phyloP scores from a whole-genome alignment of 2,113 vertebrate species.

The Melanotaenia duboulayi region DNA sequence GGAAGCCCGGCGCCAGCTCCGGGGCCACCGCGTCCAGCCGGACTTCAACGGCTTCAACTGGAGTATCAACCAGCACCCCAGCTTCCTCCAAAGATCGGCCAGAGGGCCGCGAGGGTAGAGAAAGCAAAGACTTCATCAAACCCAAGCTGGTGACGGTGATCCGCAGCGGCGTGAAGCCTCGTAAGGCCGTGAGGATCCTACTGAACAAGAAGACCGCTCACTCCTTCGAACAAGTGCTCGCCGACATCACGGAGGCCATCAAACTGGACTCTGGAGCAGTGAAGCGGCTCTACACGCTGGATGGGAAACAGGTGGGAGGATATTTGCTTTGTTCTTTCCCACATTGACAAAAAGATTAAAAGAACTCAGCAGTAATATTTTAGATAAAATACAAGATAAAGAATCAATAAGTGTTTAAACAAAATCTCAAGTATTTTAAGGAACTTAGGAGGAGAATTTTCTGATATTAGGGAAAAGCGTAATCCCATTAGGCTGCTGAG shows the following conservation, averaged over 20 bases:
- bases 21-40: background rate
- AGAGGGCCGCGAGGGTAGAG: slow-evolving; percentile 48
- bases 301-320: slow-evolving; percentile 71
- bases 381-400: no score
- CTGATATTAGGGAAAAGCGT: no score
- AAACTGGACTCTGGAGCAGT: slow-evolving; percentile 77
- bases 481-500: no score
- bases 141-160: slow-evolving; percentile 80
- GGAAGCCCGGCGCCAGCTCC: slow-evolving; percentile 67
- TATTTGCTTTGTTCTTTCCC: background rate
- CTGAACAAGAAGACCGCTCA: slow-evolving; percentile 79
- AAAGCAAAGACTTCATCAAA: slow-evolving; percentile 78
- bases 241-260: slow-evolving; percentile 77
- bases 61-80: slow-evolving; percentile 16
- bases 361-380: no score
- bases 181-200: slow-evolving; percentile 75
- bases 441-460: no score
- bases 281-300: slow-evolving; percentile 76
- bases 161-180: slow-evolving; percentile 75
- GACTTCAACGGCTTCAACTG: slow-evolving; percentile 23
- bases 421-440: no score
- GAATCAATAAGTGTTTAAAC: background rate
- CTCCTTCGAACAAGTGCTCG: slow-evolving; percentile 73
- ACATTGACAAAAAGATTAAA: no score
- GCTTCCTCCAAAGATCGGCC: slow-evolving; percentile 30